Evolutionary conservation across 2,797 vertebrate genomes (phyloP), one percentile per base, ranked within the genome.

Genomic region (Peromyscus aztecus): DNA sequence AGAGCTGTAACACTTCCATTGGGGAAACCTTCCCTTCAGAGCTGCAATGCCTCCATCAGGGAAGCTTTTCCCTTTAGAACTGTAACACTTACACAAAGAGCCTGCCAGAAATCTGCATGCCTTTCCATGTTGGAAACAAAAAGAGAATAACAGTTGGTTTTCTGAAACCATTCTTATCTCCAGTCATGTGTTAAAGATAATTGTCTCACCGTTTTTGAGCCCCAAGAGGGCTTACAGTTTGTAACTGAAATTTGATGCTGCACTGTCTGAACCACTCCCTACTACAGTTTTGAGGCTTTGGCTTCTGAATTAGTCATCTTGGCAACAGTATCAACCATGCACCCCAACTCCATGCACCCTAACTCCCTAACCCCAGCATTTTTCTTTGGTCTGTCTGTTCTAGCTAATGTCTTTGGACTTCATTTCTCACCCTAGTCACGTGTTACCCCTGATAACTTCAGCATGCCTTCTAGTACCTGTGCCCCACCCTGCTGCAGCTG

Each of bases 101-200:
- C 46, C 80, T 96, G 52, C 84, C 52, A 91, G 57, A 76, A 46
- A 24, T 75, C 83, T 89, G 43, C 43, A 10, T 81, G 14, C 27
- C 43, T 87, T 29, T 19, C 55, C 29, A 73, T 31, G 2, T 76
- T 55, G 34, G 71, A 94, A 96, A 93, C 40, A 23, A 80, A 67
- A 43, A 94, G 7, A 96, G 59, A 95, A 88, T 57, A 93, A 80
- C 65, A 87, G 55, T 77, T 94, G 94, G 77, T 91, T 85, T 63
- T 93, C 69, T 94, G 46, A 87, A 83, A 89, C 78, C 46, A 73
- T 14, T 94, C 40, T 96, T 78, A 89, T 37, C 92, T 11, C 12
- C 46, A 90, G 71, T 43, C 81, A 29, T 91, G 52, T 91, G 93
- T 95, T 97, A 63, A 31, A 84, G 75, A 31, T 91, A 83, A 91